Conservation (phyloP, 2,113 vertebrate genomes). For the Pogona vitticeps region DNA sequence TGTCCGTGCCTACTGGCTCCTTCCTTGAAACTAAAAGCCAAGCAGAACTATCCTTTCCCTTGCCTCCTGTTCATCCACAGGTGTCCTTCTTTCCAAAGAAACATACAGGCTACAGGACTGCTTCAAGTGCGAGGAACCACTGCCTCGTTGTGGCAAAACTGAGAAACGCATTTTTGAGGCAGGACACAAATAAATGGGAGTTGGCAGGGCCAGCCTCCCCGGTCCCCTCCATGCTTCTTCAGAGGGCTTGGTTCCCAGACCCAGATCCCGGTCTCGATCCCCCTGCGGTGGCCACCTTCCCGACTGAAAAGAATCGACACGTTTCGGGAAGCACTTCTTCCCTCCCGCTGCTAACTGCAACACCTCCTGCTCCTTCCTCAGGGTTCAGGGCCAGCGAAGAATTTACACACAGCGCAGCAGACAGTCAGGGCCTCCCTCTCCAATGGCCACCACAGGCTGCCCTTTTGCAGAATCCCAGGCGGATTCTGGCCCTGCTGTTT, state of each 20-base stretch:
- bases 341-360: not conserved
- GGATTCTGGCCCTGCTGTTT: too few species aligned
- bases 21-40: not conserved
- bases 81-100: not conserved
- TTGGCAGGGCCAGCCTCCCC: not conserved
- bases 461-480: not conserved
- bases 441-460: not conserved
- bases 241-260: too few species aligned
- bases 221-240: too few species aligned
- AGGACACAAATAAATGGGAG: too few species aligned
- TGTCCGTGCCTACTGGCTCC: not conserved
- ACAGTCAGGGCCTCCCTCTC: too few species aligned
- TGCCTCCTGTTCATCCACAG: not conserved
- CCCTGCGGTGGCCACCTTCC: too few species aligned
- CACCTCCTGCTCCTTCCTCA: not conserved
- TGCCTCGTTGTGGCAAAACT: not conserved
- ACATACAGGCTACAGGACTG: not conserved
- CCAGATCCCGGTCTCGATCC: too few species aligned
- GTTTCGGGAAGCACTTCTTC: not conserved
- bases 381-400: not conserved
- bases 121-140: not conserved
- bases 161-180: not conserved
- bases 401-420: too few species aligned
- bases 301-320: accelerated
- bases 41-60: not conserved